Evolutionary conservation across 1,140 invertebrate species (phyloP).

Genomic region (Coelopa frigida): DNA sequence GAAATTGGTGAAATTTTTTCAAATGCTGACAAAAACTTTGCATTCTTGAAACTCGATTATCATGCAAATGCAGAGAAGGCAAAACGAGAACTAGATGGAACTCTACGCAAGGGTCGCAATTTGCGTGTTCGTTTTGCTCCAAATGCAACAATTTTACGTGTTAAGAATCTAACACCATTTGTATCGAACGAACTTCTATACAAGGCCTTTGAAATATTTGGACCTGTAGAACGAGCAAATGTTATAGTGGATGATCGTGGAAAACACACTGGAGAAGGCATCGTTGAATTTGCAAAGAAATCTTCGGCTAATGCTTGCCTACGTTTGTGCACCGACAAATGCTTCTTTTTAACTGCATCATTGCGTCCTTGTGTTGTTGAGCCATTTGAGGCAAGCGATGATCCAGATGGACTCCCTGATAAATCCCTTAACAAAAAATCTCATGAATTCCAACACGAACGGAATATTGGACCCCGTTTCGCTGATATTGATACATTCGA

Average conservation of each 20-base stretch:
- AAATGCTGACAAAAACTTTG: conserved; percentile 94
- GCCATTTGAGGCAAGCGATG: conserved; percentile 80
- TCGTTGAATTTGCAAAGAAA: conserved; percentile 93
- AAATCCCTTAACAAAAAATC: conserved; percentile 80
- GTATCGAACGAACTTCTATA: conserved; percentile 95
- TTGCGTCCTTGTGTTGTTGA: conserved; percentile 86
- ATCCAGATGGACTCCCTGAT: conserved; percentile 89
- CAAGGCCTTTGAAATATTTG: conserved; percentile 87
- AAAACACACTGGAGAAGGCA: conserved; percentile 88
- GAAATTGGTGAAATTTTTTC: conserved; percentile 88
- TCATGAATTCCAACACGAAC: conserved; percentile 70
- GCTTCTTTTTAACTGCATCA: conserved; percentile 88
- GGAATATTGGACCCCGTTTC: conserved; percentile 80
- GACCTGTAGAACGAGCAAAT: conserved; percentile 86
- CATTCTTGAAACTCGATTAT: conserved; percentile 94
- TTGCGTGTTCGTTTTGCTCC: conserved; percentile 93
- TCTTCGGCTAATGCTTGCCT: conserved; percentile 78
- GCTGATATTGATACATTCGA: conserved; percentile 85
- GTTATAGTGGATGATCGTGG: conserved; percentile 95
- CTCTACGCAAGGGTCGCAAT: conserved; percentile 73
- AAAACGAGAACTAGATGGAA: conserved; percentile 88
- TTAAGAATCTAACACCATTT: conserved; percentile 87
- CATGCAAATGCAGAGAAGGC: conserved; percentile 93
- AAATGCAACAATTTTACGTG: conserved; percentile 82
- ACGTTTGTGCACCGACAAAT: conserved; percentile 84